phyloP scores from a whole-genome alignment of 2,888 invertebrate species.

The Xanthia icteritia region DNA sequence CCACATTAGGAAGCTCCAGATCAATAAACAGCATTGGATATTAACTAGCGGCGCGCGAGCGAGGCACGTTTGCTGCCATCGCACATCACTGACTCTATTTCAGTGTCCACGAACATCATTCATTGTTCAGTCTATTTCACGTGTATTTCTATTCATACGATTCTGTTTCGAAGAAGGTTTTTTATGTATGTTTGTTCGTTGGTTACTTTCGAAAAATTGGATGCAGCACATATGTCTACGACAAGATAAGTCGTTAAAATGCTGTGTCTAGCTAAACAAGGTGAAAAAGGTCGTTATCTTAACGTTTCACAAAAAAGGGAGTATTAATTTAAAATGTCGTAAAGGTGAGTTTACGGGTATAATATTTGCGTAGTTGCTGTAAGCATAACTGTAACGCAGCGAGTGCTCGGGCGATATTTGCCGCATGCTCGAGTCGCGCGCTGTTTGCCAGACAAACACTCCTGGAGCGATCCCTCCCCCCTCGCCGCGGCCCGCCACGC shows the following conservation, averaged over 20 bases:
- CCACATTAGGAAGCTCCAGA: conserved; percentile 72
- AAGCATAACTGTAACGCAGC: conserved; percentile 75
- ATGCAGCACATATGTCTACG: not conserved
- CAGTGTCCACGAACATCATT: conserved; percentile 63
- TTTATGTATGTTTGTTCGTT: not conserved
- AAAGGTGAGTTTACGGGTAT: conserved; percentile 69
- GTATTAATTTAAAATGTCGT: conserved; percentile 61
- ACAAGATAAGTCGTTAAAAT: conserved; percentile 15
- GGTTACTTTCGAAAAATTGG: not conserved
- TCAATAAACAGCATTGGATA: conserved; percentile 75
- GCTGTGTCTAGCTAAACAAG: conserved; percentile 26
- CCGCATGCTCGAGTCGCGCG: conserved; percentile 80
- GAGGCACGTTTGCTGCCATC: conserved; percentile 61
- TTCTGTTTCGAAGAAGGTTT: conserved; percentile 15
- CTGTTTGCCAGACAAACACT: conserved; percentile 85
- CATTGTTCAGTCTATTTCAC: conserved; percentile 67
- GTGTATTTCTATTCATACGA: conserved; percentile 41
- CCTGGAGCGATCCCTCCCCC: conserved; percentile 48
- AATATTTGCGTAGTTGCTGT: conserved; percentile 77
- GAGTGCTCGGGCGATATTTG: conserved; percentile 85
- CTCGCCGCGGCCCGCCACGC: conserved; percentile 12
- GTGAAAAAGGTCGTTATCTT: conserved; percentile 23
- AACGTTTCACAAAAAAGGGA: conserved; percentile 35
- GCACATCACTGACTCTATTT: conserved; percentile 69
- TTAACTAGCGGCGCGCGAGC: conserved; percentile 58